Evolutionary conservation across 2,113 vertebrate genomes (phyloP), one percentile per base, ranked within the genome.

Genomic region (Chroicocephalus ridibundus): DNA sequence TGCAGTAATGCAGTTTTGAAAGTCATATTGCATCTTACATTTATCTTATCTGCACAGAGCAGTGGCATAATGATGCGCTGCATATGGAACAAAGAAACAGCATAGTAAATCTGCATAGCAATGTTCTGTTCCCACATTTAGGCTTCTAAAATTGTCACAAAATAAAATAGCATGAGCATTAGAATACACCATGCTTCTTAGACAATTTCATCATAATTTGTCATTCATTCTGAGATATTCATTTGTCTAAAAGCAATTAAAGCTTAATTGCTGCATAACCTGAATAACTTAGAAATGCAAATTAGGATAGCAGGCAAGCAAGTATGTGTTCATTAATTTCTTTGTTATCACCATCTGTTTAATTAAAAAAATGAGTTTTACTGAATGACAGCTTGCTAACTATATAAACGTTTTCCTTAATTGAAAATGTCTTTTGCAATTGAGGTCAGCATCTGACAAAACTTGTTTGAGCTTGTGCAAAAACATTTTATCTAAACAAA

Each of bases 181-280:
- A 66, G 52, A 84, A 86, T 74, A 90, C 49, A 66, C 66, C 32
- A 68, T 52, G 52, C 69, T 95, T 95, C 88, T 93, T 81, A 79
- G 79, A 96, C 65, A 91, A 78, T 95, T 91, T 62, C 86, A 92
- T 97, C 75, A 94, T 80, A 86, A 94, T 97, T 98, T 96, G 91
- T 98, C 96, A 97, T 97, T 98, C 95, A 97, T 97, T 97, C 96
- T 83, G 94, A 98, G 97, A 97, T 97, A 97, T 97, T 97, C 94
- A 97, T 98, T 98, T 98, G 94, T 97, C 94, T 97, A 97, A 98
- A 98, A 97, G 96, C 96, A 98, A 98, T 98, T 97, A 98, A 97
- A 93, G 90, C 92, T 98, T 98, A 98, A 97, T 97, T 97, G 96
- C 97, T 96, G 93, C 90, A 97, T 97, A 98, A 98, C 93, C 95